Conservation (phyloP, 2,888 invertebrate genomes). For the Acronicta aceris region DNA sequence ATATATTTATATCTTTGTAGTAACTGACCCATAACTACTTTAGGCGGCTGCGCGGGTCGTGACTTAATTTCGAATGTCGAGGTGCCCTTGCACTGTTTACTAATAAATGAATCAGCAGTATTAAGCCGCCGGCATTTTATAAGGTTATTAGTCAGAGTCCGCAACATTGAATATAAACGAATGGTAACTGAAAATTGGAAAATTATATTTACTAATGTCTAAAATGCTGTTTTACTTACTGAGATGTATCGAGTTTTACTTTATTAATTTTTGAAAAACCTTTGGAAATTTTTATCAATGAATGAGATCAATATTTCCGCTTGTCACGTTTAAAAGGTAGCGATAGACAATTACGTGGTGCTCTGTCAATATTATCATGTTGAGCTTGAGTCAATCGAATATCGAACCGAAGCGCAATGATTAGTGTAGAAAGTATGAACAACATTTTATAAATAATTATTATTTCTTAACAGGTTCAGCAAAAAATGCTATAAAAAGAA, state of each 20-base stretch:
- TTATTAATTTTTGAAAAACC: conserved; percentile 16
- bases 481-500: too few relatives aligned
- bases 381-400: too few relatives aligned
- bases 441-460: too few relatives aligned
- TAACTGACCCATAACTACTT: conserved; percentile 83
- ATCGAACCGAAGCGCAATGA: too few relatives aligned
- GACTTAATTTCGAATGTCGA: conserved; percentile 64
- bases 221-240: conserved; percentile 49
- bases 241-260: conserved; percentile 26
- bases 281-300: conserved; percentile 18
- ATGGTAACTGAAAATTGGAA: conserved; percentile 40
- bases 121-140: conserved; percentile 80
- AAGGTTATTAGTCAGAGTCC: conserved; percentile 81
- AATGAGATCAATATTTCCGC: conserved; percentile 44
- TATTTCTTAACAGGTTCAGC: too few relatives aligned
- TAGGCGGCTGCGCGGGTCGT: conserved; percentile 63
- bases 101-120: conserved; percentile 83
- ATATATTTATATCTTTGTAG: conserved; percentile 4
- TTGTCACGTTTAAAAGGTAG: conserved; percentile 22
- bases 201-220: conserved; percentile 25
- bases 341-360: neutral
- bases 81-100: conserved; percentile 71
- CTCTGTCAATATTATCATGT: too few relatives aligned
- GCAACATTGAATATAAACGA: conserved; percentile 74
- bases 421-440: too few relatives aligned